phyloP scores from a whole-genome alignment of 2,888 invertebrate genomes.

The Anoncus sp. region DNA sequence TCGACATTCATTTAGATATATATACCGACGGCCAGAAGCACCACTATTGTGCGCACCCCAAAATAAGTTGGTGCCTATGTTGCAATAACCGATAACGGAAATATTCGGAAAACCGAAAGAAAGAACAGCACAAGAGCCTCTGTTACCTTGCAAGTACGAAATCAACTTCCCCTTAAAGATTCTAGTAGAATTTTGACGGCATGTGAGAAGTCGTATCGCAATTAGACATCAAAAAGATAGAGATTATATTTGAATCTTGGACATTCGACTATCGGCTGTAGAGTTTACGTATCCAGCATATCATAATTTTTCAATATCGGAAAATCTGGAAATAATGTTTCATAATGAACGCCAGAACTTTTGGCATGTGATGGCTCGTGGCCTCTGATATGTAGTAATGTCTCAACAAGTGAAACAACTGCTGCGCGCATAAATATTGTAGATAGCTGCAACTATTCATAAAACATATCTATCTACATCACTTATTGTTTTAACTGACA shows the following conservation, averaged over 20 bases:
- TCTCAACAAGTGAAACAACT: background rate
- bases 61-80: too few relatives aligned
- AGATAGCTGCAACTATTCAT: background rate
- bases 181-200: background rate
- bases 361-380: background rate
- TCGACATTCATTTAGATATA: background rate
- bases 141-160: background rate
- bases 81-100: too few relatives aligned
- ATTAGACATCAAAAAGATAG: too few relatives aligned
- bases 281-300: background rate
- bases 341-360: background rate
- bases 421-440: slow-evolving; percentile 12
- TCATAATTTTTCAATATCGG: background rate
- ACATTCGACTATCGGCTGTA: background rate
- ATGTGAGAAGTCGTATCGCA: too few relatives aligned
- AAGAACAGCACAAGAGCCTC: background rate
- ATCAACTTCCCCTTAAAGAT: background rate
- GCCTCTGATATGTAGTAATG: background rate
- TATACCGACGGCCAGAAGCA: background rate
- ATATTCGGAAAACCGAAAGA: background rate
- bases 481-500: slow-evolving; percentile 21
- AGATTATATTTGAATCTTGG: too few relatives aligned
- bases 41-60: too few relatives aligned
- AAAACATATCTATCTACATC: background rate
- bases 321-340: background rate